Conservation (phyloP, 2,113 vertebrate genomes). For the Neolamprologus brichardi region DNA sequence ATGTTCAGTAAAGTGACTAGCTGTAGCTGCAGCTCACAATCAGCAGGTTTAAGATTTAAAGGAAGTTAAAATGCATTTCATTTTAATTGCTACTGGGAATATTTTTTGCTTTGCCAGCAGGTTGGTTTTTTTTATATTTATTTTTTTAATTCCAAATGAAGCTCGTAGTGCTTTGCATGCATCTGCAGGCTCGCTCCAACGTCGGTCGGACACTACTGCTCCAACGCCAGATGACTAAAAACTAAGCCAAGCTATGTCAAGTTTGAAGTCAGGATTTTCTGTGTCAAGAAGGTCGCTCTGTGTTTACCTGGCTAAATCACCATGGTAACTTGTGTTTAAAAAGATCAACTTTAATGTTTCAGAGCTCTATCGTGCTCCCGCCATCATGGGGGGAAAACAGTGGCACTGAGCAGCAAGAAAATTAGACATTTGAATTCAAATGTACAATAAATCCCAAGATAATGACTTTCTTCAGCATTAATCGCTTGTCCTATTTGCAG, state of each 20-base stretch:
- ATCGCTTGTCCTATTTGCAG: background rate
- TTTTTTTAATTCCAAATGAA: background rate
- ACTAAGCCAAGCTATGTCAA: background rate
- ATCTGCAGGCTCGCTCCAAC: accelerated
- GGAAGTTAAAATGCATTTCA: background rate
- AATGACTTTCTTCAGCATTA: background rate
- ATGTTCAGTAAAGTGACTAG: background rate
- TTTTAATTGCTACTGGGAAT: background rate
- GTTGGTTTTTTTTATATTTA: background rate
- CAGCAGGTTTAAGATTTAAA: background rate
- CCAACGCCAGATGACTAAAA: background rate
- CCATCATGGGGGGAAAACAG: background rate
- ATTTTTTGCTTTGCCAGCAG: background rate
- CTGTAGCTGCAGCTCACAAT: background rate
- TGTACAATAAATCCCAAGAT: background rate
- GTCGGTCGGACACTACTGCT: background rate
- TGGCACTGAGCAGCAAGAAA: background rate
- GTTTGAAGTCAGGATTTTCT: background rate
- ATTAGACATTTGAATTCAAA: background rate
- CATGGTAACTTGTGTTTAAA: background rate
- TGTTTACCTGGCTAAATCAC: background rate
- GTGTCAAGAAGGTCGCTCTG: background rate
- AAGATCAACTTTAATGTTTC: background rate
- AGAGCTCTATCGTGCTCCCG: accelerated
- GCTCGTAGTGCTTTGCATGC: background rate